Evolutionary conservation across 2,888 invertebrate species (phyloP), one percentile per base, ranked within the genome.

Genomic region (Atherix ibis): DNA sequence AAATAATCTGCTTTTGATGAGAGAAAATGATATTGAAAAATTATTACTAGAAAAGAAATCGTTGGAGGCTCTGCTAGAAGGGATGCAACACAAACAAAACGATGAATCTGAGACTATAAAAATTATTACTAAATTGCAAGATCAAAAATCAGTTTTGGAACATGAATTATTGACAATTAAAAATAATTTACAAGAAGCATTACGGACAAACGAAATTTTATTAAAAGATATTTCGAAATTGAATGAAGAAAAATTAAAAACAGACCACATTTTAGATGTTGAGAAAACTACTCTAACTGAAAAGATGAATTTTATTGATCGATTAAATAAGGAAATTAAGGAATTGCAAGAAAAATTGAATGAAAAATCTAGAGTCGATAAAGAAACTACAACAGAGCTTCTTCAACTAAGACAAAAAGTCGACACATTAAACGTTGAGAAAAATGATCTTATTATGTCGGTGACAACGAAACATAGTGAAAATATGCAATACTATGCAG

Each of bases 391-490:
- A 42, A 36, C 33, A 31, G 32, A 32, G 32, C 34, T 46, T 26
- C 24, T 42, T 3, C 43, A 52, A 34, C 34, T 50, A n/a, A 48
- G 48, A 40, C 45, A 49, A 35, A 32, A 48, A 29, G 31, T 53
- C 17, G 54, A 57, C 5, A 37, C 43, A 5, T 36, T 71, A 2
- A 64, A 57, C 29, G 56, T 63, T 5, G 75, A 78, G 46, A 75
- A 79, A 50, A 70, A 71, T 27, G 73, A 85, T 48, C 60, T 82
- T n/a, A 71, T 78, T 12, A 71, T 69, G 42, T 62, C 77, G 9
- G 63, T 89, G 1, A 81, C 79, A 48, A 65, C 75, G 36, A 91
- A 91, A 58, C 88, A 91, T 49, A 72, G 79, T 38, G 89, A 91
- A 62, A 84, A 76, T 51, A 58, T 84, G 18, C 73, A 77, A 40